Evolutionary conservation across 2,888 invertebrate genomes (phyloP).

Genomic region (Platypus cylindrus): DNA sequence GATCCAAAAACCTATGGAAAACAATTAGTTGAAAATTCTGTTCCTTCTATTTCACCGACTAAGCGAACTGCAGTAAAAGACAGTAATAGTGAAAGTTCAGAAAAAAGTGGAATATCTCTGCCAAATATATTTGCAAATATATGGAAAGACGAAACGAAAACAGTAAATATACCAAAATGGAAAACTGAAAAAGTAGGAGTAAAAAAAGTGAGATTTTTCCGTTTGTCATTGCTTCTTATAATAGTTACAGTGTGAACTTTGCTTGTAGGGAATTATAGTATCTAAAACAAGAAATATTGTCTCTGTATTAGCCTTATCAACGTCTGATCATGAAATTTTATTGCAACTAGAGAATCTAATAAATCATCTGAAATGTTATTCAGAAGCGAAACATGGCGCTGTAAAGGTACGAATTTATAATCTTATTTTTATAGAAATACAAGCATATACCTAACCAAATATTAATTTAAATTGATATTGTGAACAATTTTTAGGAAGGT

Average conservation of each 20-base stretch:
- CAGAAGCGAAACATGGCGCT: conserved; percentile 59
- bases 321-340: conserved; percentile 42
- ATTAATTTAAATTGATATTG: neutral
- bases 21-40: conserved; percentile 26
- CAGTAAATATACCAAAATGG: conserved; percentile 37
- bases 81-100: conserved; percentile 6
- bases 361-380: conserved; percentile 58
- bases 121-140: conserved; percentile 35
- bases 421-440: conserved; percentile 1
- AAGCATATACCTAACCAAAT: neutral
- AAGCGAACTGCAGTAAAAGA: conserved; percentile 7
- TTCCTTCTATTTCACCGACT: conserved; percentile 15
- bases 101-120: conserved; percentile 18
- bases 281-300: conserved; percentile 55
- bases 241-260: conserved; percentile 2
- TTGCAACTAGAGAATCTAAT: conserved; percentile 57
- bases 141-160: conserved; percentile 23
- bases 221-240: neutral
- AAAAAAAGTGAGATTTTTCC: conserved; percentile 15
- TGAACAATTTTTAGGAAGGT: conserved; percentile 43
- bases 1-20: conserved; percentile 32
- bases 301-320: conserved; percentile 46
- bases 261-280: conserved; percentile 24
- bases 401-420: conserved; percentile 44
- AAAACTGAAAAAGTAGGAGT: conserved; percentile 25